These are phyloP conservation scores for Leuciscus idus DNA, from an alignment of 2,113 vertebrate genomes.

Conservation along the genomic window DNA sequence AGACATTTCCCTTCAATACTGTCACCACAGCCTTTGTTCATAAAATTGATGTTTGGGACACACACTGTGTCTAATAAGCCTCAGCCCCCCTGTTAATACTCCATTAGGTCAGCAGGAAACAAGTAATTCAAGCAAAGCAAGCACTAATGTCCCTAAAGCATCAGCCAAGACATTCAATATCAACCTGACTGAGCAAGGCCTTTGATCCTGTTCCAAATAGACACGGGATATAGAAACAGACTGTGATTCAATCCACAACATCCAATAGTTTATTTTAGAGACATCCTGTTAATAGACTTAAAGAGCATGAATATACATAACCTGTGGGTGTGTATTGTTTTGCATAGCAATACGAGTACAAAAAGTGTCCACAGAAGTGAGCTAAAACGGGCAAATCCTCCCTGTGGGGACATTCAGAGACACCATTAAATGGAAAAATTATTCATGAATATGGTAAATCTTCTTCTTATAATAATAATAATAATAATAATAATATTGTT, in stretches of 20 bases:
- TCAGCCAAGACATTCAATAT: conserved; percentile 46
- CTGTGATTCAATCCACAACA: conserved; percentile 14
- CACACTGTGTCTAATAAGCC: conserved; percentile 33
- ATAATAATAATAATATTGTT: not conserved
- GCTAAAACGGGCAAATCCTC: not conserved
- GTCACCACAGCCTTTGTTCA: conserved; percentile 8
- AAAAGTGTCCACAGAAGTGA: not conserved
- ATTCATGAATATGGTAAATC: not conserved
- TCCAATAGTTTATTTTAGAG: conserved; percentile 40
- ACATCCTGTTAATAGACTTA: conserved; percentile 27
- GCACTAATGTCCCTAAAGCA: conserved; percentile 34
- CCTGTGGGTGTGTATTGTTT: not conserved
- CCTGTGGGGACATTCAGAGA: not conserved
- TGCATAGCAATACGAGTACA: not conserved
- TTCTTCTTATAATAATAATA: no score
- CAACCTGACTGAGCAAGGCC: conserved; percentile 27
- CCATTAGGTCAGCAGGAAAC: conserved; percentile 50
- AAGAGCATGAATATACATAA: not conserved
- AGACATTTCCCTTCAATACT: not conserved
- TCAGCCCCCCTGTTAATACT: conserved; percentile 3
- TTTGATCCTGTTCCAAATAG: conserved; percentile 36
- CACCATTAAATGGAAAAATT: not conserved
- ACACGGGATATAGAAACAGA: conserved; percentile 24
- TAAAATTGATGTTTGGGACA: conserved; percentile 22
- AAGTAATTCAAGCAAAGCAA: conserved; percentile 52